phyloP scores from a whole-genome alignment of 2,113 vertebrate species.

The Camelus dromedarius region DNA sequence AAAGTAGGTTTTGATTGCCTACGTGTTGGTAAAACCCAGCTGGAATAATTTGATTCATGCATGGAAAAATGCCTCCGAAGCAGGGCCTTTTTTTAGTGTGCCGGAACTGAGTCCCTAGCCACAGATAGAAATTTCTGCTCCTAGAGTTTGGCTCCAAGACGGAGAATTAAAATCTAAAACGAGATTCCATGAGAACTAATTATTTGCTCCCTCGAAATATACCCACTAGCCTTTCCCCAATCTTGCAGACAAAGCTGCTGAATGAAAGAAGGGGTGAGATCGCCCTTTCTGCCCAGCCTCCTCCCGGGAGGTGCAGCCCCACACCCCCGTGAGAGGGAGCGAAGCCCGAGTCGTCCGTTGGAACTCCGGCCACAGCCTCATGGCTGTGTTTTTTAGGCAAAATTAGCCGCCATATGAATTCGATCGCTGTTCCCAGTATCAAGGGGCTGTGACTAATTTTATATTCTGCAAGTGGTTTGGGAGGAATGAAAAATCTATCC shows the following conservation, averaged over 20 bases:
- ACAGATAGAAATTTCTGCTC: conserved; percentile 74
- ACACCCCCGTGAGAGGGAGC: not conserved
- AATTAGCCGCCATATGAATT: conserved; percentile 62
- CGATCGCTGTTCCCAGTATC: conserved; percentile 69
- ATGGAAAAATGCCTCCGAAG: conserved; percentile 79
- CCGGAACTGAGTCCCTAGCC: conserved; percentile 71
- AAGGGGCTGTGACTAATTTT: conserved; percentile 75
- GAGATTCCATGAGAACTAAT: conserved; percentile 80
- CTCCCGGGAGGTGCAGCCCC: not conserved
- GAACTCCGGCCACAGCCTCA: conserved; percentile 19
- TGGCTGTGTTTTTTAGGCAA: conserved; percentile 53
- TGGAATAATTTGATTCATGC: conserved; percentile 84
- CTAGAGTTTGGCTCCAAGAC: conserved; percentile 70
- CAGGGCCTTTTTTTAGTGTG: conserved; percentile 80
- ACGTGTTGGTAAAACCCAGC: conserved; percentile 83
- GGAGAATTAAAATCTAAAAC: conserved; percentile 82
- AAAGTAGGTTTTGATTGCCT: conserved; percentile 83
- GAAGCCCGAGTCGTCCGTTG: not conserved
- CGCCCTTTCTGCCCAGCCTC: not conserved
- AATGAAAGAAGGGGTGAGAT: conserved; percentile 36
- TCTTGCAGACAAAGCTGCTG: conserved; percentile 68
- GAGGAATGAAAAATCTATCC: conserved; percentile 73
- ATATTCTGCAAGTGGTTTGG: conserved; percentile 59
- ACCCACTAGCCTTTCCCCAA: conserved; percentile 64
- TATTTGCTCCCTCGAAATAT: conserved; percentile 78